phyloP scores from a whole-genome alignment of 2,797 vertebrate species.

The Molothrus ater region DNA sequence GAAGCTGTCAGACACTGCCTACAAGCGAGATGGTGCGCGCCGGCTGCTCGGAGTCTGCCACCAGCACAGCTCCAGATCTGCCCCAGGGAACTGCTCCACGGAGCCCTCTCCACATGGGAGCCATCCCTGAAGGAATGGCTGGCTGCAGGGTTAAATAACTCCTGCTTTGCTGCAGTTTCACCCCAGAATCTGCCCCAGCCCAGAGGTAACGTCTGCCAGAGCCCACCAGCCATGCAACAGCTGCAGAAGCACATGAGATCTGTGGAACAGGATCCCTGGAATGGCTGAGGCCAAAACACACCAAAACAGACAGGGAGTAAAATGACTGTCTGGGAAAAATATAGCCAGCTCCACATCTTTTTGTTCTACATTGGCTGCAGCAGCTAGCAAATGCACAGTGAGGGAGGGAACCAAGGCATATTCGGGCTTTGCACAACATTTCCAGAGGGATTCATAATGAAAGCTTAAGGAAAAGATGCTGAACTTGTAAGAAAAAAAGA shows the following conservation, averaged over 20 bases:
- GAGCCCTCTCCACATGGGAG: not conserved
- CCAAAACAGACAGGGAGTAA: not conserved
- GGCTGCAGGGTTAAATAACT: not conserved
- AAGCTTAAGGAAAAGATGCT: not conserved
- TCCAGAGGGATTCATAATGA: not conserved
- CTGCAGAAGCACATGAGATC: not conserved
- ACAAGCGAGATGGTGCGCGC: not conserved
- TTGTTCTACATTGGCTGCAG: not conserved
- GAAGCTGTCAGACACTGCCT: not conserved
- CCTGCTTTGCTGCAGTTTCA: not conserved
- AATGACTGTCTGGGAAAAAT: not conserved
- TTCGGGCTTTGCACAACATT: not conserved
- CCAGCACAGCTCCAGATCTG: not conserved
- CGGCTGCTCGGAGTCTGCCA: not conserved
- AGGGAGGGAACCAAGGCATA: not conserved
- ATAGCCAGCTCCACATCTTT: not conserved
- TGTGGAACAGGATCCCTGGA: not conserved
- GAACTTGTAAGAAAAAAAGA: not conserved
- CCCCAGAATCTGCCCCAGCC: not conserved
- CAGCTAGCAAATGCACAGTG: rapidly evolving
- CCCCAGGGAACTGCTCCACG: not conserved
- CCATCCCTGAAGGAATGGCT: not conserved
- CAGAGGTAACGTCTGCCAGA: not conserved
- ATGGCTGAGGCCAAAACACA: not conserved
- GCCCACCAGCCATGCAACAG: rapidly evolving